Evolutionary conservation across 2,888 invertebrate species (phyloP), one percentile per base, ranked within the genome.

Genomic region (Melieria picta): DNA sequence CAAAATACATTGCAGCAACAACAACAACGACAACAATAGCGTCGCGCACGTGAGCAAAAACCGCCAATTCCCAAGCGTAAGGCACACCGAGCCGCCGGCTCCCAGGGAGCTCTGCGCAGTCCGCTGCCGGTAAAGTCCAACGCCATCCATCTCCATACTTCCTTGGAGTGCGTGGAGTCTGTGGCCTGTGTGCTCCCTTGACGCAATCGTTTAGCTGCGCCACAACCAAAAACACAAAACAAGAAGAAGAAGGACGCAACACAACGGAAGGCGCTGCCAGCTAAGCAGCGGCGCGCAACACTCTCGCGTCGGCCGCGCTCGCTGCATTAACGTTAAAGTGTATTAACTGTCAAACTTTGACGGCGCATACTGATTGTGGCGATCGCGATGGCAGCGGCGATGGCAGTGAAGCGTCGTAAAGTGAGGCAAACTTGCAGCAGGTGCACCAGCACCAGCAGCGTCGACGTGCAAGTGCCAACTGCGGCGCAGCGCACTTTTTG

Each of bases 301-400:
- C 13, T 30, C 57, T 16, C 7, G 16, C 47, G 65, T 72, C 73
- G 42, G 43, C 64, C 30, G 43, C 13, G 7, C 43, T 30, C 13
- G 52, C 64, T 57, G 69, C 61, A 69, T 77, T 79, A 78, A 78
- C 78, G 80, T 79, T 81, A 75, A 82, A 78, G 77, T 77, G 74
- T 77, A 77, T 77, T 78, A 78, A 76, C 77, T 80, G 79, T 80
- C 79, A 78, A 77, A 77, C 71, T 72, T 77, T 79, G 79, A 80
- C 80, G 78, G 77, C 77, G 75, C 78, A 77, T 77, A 77, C 79
- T 77, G 79, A 79, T 79, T 79, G 79, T 74, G 76, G 66, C 63
- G 61, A 43, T 69, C 61, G 30, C 30, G 76, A 67, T 65, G 61
- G 46, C 67, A 61, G 16, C 16, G 16, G 16, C 16, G 16, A 16